Conservation (phyloP, 2,113 vertebrate genomes). For the Bubo blakistoni region DNA sequence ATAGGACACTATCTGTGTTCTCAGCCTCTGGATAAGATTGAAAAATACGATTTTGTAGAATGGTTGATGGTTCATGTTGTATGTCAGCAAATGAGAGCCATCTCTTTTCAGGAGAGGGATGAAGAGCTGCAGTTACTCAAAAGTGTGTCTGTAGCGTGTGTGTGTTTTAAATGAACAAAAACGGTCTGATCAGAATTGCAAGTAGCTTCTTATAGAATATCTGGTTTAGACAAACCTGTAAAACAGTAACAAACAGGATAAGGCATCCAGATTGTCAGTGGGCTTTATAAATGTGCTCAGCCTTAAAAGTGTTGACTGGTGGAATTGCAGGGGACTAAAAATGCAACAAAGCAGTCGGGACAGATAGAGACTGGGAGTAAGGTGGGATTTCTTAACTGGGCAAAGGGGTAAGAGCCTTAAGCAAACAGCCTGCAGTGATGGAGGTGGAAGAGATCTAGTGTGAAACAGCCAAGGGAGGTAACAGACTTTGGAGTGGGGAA, state of each 20-base stretch:
- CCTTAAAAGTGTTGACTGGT: not conserved
- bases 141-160: not conserved
- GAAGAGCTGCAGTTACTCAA: not conserved
- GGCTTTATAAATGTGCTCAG: not conserved
- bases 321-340: not conserved
- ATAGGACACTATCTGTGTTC: not conserved
- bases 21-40: not conserved
- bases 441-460: not conserved
- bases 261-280: not conserved
- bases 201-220: not conserved
- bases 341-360: not conserved
- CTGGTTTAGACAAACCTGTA: not conserved
- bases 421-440: not conserved
- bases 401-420: not conserved
- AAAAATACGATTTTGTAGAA: not conserved
- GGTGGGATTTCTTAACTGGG: not conserved
- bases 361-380: not conserved
- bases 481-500: not conserved
- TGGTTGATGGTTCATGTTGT: rapidly evolving
- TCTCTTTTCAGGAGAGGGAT: not conserved
- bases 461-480: not conserved
- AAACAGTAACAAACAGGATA: not conserved
- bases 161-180: not conserved
- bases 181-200: not conserved
- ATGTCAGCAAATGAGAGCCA: not conserved